phyloP scores from a whole-genome alignment of 2,797 vertebrate genomes.

The Sebastes dallii region DNA sequence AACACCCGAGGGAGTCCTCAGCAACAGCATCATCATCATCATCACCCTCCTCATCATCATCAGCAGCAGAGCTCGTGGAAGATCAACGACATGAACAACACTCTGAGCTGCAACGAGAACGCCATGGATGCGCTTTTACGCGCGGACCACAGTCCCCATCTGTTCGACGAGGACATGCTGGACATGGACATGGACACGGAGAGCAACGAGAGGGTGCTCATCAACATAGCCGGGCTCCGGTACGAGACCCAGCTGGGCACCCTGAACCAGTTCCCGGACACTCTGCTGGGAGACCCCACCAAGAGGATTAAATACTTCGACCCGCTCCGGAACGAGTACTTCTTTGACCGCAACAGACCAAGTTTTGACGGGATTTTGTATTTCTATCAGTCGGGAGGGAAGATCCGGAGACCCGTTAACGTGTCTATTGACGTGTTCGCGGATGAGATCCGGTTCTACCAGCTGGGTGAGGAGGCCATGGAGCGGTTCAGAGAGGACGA shows the following conservation, averaged over 20 bases:
- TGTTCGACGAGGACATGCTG: constrained; percentile 83
- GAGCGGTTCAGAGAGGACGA: constrained; percentile 94
- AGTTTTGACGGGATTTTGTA: constrained; percentile 96
- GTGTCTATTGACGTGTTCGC: constrained; percentile 95
- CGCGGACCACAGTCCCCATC: constrained; percentile 83
- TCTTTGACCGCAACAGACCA: constrained; percentile 95
- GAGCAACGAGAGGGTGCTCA: constrained; percentile 90
- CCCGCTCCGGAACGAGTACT: constrained; percentile 96
- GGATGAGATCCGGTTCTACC: constrained; percentile 95
- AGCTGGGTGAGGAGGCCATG: constrained; percentile 94
- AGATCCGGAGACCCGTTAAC: constrained; percentile 92
- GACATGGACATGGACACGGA: constrained; percentile 79
- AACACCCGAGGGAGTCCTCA: constrained; percentile 71
- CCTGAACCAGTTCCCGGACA: constrained; percentile 94
- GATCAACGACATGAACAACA: constrained; percentile 86
- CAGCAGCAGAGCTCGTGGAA: constrained; percentile 74
- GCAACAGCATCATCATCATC: background rate
- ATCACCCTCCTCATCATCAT: background rate
- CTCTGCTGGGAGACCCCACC: constrained; percentile 90
- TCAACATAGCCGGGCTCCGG: constrained; percentile 92
- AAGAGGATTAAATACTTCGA: constrained; percentile 96
- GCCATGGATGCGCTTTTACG: constrained; percentile 79
- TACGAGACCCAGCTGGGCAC: constrained; percentile 95
- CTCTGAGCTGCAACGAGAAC: constrained; percentile 74
- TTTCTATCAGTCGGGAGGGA: constrained; percentile 96